Percentiles rank a stretch among this genome's conserved stretches.
Evolutionary conservation across 2,888 invertebrate species (phyloP).

Genomic region (Philaethria dido): DNA sequence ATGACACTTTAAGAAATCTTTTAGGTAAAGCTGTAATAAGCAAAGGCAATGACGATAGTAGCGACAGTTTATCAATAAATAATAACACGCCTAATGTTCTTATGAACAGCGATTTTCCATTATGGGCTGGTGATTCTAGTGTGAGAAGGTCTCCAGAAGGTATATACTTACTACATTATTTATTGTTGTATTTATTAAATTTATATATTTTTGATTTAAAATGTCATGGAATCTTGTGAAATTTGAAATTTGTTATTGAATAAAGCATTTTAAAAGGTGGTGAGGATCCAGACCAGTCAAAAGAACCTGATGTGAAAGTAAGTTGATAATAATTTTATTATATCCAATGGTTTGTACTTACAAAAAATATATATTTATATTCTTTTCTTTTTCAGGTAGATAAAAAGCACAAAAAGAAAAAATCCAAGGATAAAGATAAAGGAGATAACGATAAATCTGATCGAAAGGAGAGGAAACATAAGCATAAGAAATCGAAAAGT

Average conservation of each 20-base stretch:
- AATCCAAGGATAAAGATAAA: slow-evolving; percentile 81
- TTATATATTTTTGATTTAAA: no score
- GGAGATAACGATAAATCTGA: slow-evolving; percentile 79
- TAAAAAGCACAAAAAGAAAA: slow-evolving; percentile 83
- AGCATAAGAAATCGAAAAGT: slow-evolving; percentile 79
- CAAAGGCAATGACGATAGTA: slow-evolving; percentile 47
- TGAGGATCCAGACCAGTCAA: slow-evolving; percentile 70
- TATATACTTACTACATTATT: no score
- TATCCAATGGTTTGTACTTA: no score
- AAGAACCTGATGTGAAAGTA: slow-evolving; percentile 69
- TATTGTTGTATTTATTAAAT: no score
- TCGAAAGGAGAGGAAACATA: slow-evolving; percentile 82
- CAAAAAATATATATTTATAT: not conserved
- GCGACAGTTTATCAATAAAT: slow-evolving; percentile 36
- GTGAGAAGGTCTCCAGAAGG: slow-evolving; percentile 91
- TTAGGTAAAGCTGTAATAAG: slow-evolving; percentile 52
- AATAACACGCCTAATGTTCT: slow-evolving; percentile 47
- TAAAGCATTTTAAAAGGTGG: slow-evolving; percentile 57
- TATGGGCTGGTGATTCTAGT: slow-evolving; percentile 88
- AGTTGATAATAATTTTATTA: slow-evolving; percentile 19
- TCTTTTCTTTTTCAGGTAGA: slow-evolving; percentile 47
- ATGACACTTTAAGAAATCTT: slow-evolving; percentile 48
- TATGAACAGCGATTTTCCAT: slow-evolving; percentile 64
- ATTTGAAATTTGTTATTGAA: not conserved
- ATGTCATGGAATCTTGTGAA: not conserved